Evolutionary conservation across 2,797 vertebrate species (phyloP), one percentile per base, ranked within the genome.

Genomic region (Sebastiscus tertius): DNA sequence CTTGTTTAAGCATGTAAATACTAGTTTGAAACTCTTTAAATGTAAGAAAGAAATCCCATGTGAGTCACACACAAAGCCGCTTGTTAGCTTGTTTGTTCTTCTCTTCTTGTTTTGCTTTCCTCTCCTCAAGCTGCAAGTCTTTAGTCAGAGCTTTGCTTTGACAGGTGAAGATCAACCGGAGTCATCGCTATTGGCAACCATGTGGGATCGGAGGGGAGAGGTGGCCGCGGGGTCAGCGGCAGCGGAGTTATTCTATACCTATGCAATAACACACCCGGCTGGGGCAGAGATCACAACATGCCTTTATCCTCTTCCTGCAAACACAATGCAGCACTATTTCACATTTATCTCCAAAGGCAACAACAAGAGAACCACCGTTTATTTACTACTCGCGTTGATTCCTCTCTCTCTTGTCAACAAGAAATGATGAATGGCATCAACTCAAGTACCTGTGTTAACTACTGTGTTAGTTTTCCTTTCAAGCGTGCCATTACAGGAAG

Each of bases 111-210:
- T 95, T 93, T 95, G 84, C 84, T 95, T 94, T 92, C 88, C 83
- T 84, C 65, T 89, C 81, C 86, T 92, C 88, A 94, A 95, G 92
- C 93, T 95, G 94, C 89, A 92, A 91, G 90, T 94, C 93, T 96
- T 96, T 93, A 94, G 91, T 91, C 86, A 52, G 88, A 92, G 88
- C 93, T 92, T 95, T 96, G 95, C 94, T 95, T 96, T 96, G 95
- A 96, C 95, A 96, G 94, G 93, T 95, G 94, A 93, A 94, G 96
- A 95, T 96, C 95, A 94, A 92, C 94, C 54, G 14, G 89, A 93
- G 90, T 85, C 94, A 87, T 94, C 82, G 78, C 93, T 89, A 93
- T 92, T 93, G 93, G 94, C 93, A 94, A 92, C 92, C 89, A 78
- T 87, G 91, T 93, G 90, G 91, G 92, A 91, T 76, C 80, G 90